A percentile compares a stretch with the other conserved stretches of the same genome.
phyloP scores from a whole-genome alignment of 2,888 invertebrate genomes.

The Flexamia atlantica region DNA sequence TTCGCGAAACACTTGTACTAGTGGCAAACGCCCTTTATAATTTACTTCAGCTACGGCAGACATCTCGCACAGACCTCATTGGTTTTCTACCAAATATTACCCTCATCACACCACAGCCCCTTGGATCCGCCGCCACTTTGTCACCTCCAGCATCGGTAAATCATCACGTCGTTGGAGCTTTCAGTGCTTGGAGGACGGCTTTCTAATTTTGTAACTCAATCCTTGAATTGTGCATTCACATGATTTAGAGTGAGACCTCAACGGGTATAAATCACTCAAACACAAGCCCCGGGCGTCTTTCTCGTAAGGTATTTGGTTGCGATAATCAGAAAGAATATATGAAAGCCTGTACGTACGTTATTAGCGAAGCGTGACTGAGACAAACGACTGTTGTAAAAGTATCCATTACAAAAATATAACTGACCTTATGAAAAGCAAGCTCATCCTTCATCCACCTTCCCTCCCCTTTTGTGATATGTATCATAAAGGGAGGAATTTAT shows the following conservation, averaged over 20 bases:
- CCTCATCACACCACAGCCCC: too few relatives aligned
- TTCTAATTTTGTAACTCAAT: constrained; percentile 47
- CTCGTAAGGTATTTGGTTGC: not conserved
- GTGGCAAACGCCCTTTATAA: too few relatives aligned
- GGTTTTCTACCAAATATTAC: too few relatives aligned
- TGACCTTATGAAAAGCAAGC: too few relatives aligned
- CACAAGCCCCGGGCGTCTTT: not conserved
- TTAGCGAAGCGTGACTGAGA: not conserved
- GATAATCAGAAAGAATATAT: not conserved
- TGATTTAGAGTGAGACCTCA: constrained; percentile 25
- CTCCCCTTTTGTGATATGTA: too few relatives aligned
- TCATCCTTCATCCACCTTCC: too few relatives aligned
- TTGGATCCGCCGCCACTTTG: not conserved
- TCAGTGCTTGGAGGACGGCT: constrained; percentile 19
- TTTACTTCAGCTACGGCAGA: too few relatives aligned
- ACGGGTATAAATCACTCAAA: constrained; percentile 29
- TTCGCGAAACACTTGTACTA: too few relatives aligned
- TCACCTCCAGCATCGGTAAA: constrained; percentile 1
- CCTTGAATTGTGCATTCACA: constrained; percentile 34
- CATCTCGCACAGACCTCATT: too few relatives aligned
- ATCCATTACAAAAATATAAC: too few relatives aligned
- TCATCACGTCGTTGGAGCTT: constrained; percentile 1
- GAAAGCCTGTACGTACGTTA: not conserved
- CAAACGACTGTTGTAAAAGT: too few relatives aligned
- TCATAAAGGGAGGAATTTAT: too few relatives aligned